phyloP scores from a whole-genome alignment of 1,140 invertebrate genomes.

The Nephila pilipes region DNA sequence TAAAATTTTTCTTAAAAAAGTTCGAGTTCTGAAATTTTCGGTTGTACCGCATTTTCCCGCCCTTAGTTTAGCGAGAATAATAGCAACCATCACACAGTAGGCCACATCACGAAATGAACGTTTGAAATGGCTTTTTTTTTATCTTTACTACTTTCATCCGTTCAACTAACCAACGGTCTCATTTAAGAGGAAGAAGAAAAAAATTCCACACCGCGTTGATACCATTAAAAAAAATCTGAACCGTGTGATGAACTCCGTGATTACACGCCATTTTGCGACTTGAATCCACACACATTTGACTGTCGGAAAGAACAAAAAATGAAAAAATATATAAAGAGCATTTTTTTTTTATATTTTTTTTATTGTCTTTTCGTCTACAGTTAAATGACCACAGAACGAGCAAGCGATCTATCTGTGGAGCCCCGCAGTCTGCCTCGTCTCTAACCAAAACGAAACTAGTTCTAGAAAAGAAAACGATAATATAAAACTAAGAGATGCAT shows the following conservation, averaged over 20 bases:
- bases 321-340: not conserved
- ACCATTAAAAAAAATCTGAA: not conserved
- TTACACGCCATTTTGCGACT: slow-evolving; percentile 17
- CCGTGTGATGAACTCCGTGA: slow-evolving; percentile 20
- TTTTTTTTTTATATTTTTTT: not conserved
- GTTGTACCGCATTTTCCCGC: not conserved
- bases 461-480: slow-evolving; percentile 4
- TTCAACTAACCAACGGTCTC: not conserved
- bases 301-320: not conserved
- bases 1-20: not conserved
- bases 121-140: not conserved
- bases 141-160: not conserved
- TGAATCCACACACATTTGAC: slow-evolving; percentile 15
- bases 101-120: not conserved
- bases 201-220: not conserved
- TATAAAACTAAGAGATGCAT: slow-evolving; percentile 17
- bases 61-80: not conserved
- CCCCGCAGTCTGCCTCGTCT: slow-evolving; percentile 33
- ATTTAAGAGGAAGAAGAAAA: not conserved
- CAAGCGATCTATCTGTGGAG: slow-evolving; percentile 19
- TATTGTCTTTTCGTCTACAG: not conserved
- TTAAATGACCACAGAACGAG: slow-evolving; percentile 33
- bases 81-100: slow-evolving; percentile 5
- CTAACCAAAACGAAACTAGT: slow-evolving; percentile 40
- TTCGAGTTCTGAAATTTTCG: not conserved